These are phyloP conservation scores for Chroicocephalus ridibundus DNA, from an alignment of 2,113 vertebrate species.

Conservation along the genomic window DNA sequence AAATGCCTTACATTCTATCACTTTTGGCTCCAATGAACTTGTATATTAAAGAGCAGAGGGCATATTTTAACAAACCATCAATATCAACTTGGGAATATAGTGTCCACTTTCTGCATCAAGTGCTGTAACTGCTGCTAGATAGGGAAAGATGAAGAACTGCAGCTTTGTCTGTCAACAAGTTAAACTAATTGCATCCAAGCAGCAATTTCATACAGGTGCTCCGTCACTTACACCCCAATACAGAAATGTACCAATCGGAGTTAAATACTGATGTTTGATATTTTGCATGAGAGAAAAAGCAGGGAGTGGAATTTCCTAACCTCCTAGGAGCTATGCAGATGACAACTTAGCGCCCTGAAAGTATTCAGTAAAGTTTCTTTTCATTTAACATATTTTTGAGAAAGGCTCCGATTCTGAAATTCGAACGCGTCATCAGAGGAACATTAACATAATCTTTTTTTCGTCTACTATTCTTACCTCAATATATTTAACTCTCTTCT, in stretches of 20 bases:
- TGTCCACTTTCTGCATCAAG: conserved; percentile 38
- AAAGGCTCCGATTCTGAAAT: background rate
- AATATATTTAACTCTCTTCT: background rate
- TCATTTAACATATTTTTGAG: background rate
- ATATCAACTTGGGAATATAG: conserved; percentile 59
- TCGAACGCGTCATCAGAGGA: background rate
- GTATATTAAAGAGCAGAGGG: conserved; percentile 33
- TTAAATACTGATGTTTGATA: background rate
- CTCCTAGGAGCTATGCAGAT: background rate
- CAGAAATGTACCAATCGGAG: background rate
- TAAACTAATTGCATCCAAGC: background rate
- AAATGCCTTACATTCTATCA: conserved; percentile 23
- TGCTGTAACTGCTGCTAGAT: background rate
- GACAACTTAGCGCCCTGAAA: background rate
- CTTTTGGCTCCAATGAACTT: conserved; percentile 53
- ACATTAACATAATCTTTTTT: background rate
- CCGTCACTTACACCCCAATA: background rate
- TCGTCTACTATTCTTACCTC: background rate
- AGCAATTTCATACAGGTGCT: background rate
- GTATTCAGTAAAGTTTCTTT: background rate
- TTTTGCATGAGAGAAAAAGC: background rate
- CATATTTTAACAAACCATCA: conserved; percentile 52
- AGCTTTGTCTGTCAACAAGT: background rate
- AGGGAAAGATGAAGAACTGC: background rate
- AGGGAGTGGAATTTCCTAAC: background rate